Base-by-base conservation (phyloP, 2,888 invertebrate genomes). In the Allophyes oxyacanthae region DNA sequence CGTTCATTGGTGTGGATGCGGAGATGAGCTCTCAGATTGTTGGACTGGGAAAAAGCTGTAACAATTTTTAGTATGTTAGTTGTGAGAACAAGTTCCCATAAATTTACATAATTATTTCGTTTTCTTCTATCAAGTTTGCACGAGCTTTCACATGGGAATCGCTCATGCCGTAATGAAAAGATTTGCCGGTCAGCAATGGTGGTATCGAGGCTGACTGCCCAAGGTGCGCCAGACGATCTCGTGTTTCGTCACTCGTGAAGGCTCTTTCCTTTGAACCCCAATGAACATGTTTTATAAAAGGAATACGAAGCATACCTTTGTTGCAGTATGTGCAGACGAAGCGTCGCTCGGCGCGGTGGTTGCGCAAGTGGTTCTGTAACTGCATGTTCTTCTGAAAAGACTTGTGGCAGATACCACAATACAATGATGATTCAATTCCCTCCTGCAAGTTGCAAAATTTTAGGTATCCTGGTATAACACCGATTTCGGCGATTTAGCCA, bases 1-100 rank as follows among this genome's bases (percentile, higher is more conserved):
- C 94, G 82, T 76, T 94, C 94, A 60, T 94, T 94, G 34, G 94
- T 94, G 80, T 94, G 94, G 51, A 94, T 94, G 42, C 94, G 92
- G 2, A 94, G 89, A 56, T 94, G 94, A 10, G 94, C 94, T 25
- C 94, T 85, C 78, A 94, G 77, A 60, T 94, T 94, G 79, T 94
- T 94, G 2, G 94, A 94, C 70, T 94, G 94, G 26, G 94, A 94
- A 71, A 94, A 94, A 0, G 93, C 94, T 94, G 85, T 1, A 75
- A 83, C 42, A 36, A 40, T 13, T 2, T 28, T 6, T 8, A 6
- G 28, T 6, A 25, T 3, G 28, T 8, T 6, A 28, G 20, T 20
- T 28, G 6, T 28, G 6, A 6, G 28, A 28, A 4, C 4, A 2
- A 20, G 4, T 20, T 20, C 2, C 20, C 20, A 20, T 3, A 20